These are phyloP conservation scores for Atrichornis clamosus DNA, from an alignment of 2,113 vertebrate genomes.

Conservation along the genomic window DNA sequence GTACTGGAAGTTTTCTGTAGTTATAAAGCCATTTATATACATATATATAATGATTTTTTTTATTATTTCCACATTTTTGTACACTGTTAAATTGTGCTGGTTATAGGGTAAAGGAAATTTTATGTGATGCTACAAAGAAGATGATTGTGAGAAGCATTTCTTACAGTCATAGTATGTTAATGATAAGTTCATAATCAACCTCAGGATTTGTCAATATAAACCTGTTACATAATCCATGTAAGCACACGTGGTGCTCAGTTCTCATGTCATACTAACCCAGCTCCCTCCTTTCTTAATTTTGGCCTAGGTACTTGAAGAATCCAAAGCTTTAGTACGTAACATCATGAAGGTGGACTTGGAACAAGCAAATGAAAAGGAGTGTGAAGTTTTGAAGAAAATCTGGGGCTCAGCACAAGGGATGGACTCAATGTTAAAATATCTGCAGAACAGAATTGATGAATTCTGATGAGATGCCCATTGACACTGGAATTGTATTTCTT, in stretches of 20 bases:
- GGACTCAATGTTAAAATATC: slow-evolving; percentile 92
- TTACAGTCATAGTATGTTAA: no score
- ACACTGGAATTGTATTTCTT: slow-evolving; percentile 61
- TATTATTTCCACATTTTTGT: not conserved
- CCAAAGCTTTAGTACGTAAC: slow-evolving; percentile 91
- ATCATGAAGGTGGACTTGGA: slow-evolving; percentile 87
- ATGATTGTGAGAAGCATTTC: not conserved
- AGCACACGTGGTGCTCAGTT: not conserved
- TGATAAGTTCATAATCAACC: not conserved
- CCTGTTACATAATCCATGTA: not conserved
- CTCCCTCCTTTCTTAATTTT: not conserved
- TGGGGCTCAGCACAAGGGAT: slow-evolving; percentile 96
- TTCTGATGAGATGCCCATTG: slow-evolving; percentile 73
- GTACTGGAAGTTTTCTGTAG: not conserved
- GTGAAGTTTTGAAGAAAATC: slow-evolving; percentile 91
- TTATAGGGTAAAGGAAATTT: not conserved
- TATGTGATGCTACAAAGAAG: not conserved
- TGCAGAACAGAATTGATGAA: slow-evolving; percentile 91
- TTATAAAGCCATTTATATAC: not conserved
- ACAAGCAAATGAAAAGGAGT: slow-evolving; percentile 93
- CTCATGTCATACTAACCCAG: not conserved
- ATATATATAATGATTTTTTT: not conserved
- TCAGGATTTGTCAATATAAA: not conserved
- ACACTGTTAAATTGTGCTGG: not conserved
- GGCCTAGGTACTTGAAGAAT: slow-evolving; percentile 90